phyloP scores from a whole-genome alignment of 1,140 invertebrate species.

The Rhyzopertha dominica region DNA sequence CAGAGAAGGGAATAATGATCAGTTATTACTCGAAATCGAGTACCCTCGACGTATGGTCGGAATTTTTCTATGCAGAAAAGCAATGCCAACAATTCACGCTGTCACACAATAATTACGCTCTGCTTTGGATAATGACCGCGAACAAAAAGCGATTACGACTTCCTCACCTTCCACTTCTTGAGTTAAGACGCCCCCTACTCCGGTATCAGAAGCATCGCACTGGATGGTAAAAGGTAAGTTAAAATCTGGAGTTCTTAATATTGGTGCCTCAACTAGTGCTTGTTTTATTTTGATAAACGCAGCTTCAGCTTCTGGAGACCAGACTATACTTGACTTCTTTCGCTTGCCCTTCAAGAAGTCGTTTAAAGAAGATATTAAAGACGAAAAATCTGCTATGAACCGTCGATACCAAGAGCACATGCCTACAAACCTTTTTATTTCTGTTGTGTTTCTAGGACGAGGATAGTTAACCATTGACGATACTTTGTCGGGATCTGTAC shows the following conservation, averaged over 20 bases:
- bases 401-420: slow-evolving; percentile 44
- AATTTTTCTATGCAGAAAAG: slow-evolving; percentile 18
- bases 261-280: slow-evolving; percentile 16
- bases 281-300: slow-evolving; percentile 14
- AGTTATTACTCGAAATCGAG: slow-evolving; percentile 10
- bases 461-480: slow-evolving; percentile 27
- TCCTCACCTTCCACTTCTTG: slow-evolving; percentile 31
- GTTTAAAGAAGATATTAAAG: slow-evolving; percentile 38
- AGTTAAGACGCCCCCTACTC: slow-evolving; percentile 30
- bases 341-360: slow-evolving; percentile 35
- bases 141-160: slow-evolving; percentile 47
- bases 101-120: slow-evolving; percentile 18
- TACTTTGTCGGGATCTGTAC: slow-evolving; percentile 37
- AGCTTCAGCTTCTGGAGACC: slow-evolving; percentile 14
- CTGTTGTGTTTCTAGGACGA: slow-evolving; percentile 28
- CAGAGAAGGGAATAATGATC: slow-evolving; percentile 33
- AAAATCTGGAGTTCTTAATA: slow-evolving; percentile 33
- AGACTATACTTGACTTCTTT: slow-evolving; percentile 21
- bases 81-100: slow-evolving; percentile 17
- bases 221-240: slow-evolving; percentile 18
- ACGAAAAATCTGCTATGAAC: slow-evolving; percentile 44
- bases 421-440: slow-evolving; percentile 42
- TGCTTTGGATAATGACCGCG: slow-evolving; percentile 36
- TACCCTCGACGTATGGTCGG: slow-evolving; percentile 14
- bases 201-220: slow-evolving; percentile 31